Conservation (phyloP, 2,113 vertebrate genomes). For the Mormyrus lacerda region DNA sequence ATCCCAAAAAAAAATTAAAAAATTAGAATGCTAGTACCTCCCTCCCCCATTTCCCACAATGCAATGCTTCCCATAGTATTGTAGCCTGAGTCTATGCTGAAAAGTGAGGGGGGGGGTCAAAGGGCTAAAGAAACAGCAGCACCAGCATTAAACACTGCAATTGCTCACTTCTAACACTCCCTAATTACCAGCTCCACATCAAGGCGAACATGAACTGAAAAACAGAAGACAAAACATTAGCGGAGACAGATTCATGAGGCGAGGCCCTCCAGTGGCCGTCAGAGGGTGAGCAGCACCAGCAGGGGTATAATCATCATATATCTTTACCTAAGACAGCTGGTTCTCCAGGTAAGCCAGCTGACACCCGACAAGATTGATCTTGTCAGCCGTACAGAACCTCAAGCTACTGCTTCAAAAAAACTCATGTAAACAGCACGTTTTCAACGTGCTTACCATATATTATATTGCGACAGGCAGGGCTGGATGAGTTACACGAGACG, state of each 20-base stretch:
- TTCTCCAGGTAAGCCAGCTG: background rate
- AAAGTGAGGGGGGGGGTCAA: background rate
- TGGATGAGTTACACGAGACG: background rate
- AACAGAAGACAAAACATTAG: background rate
- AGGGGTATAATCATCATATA: slow-evolving; percentile 8
- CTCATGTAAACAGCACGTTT: background rate
- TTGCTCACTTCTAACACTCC: background rate
- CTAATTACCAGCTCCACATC: background rate
- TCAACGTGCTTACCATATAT: background rate
- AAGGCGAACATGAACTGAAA: background rate
- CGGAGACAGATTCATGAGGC: background rate
- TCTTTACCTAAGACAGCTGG: background rate
- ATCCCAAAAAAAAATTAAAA: background rate
- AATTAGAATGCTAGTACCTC: background rate
- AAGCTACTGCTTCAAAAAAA: background rate
- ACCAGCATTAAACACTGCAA: background rate
- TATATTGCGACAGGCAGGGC: background rate
- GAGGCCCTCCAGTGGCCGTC: background rate
- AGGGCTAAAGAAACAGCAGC: background rate
- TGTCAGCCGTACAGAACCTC: background rate
- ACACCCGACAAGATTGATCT: slow-evolving; percentile 10
- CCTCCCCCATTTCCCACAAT: background rate
- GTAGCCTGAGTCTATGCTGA: background rate
- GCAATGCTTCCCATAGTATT: background rate
- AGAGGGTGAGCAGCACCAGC: background rate